phyloP scores from a whole-genome alignment of 2,888 invertebrate species.

The Epinotia nisella region DNA sequence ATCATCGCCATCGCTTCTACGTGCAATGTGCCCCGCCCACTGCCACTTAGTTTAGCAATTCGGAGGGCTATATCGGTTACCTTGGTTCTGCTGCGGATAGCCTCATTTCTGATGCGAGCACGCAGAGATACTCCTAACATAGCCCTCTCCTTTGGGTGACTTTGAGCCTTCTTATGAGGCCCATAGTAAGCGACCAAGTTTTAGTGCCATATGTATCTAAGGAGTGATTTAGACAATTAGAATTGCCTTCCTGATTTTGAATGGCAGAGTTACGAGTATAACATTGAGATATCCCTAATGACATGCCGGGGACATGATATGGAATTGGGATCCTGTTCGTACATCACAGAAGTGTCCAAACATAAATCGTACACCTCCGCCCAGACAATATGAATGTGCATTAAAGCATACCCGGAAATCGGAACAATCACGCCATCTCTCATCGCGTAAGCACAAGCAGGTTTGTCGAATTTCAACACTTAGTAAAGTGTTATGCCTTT shows the following conservation, averaged over 20 bases:
- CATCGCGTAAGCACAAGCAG: conserved; percentile 7
- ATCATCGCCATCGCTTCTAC: too few species aligned
- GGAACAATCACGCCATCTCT: conserved; percentile 24
- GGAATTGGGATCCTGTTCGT: neutral
- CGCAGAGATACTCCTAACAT: too few species aligned
- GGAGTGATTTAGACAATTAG: neutral
- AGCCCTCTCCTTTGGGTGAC: too few species aligned
- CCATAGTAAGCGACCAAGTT: too few species aligned
- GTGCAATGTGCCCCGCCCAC: too few species aligned
- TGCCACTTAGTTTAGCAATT: too few species aligned
- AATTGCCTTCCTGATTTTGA: neutral
- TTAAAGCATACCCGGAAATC: neutral
- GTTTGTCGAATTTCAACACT: neutral
- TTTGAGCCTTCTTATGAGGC: too few species aligned
- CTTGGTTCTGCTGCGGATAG: too few species aligned
- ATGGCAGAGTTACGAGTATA: too few species aligned
- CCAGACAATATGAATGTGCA: conserved; percentile 26
- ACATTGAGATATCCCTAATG: neutral
- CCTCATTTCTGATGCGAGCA: too few species aligned
- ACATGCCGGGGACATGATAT: neutral
- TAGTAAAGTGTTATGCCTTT: neutral
- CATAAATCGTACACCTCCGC: conserved; percentile 15
- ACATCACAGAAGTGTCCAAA: conserved; percentile 5
- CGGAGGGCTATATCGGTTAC: too few species aligned
- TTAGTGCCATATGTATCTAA: too few species aligned